phyloP scores from a whole-genome alignment of 2,113 vertebrate genomes.

The Oreocharis arfaki region DNA sequence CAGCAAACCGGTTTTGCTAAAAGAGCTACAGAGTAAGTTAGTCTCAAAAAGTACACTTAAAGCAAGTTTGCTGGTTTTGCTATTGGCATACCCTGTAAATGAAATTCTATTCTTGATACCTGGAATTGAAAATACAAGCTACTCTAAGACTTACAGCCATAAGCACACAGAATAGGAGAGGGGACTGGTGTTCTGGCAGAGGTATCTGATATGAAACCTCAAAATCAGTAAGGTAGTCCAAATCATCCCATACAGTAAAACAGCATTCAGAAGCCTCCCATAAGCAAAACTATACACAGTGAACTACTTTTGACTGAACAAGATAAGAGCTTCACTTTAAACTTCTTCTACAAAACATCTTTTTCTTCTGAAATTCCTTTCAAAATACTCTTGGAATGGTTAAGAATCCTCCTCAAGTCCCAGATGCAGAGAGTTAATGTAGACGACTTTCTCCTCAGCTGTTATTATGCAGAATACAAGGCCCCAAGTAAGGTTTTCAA shows the following conservation, averaged over 20 bases:
- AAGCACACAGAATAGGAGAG: neutral
- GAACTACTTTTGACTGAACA: neutral
- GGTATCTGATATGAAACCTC: neutral
- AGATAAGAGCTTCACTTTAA: neutral
- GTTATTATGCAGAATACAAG: neutral
- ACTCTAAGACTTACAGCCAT: neutral
- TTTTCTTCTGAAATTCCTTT: neutral
- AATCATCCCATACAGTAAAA: neutral
- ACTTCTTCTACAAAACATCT: neutral
- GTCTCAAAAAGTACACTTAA: neutral
- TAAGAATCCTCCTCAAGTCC: neutral
- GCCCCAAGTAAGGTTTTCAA: neutral
- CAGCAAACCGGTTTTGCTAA: rapidly evolving
- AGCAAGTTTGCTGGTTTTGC: neutral
- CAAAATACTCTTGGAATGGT: neutral
- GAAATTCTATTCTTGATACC: neutral
- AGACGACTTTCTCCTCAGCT: neutral
- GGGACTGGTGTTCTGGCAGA: neutral
- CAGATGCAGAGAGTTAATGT: neutral
- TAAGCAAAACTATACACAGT: neutral
- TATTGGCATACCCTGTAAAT: neutral
- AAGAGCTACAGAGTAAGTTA: neutral
- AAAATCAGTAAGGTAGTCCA: neutral
- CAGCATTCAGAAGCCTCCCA: neutral
- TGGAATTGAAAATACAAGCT: neutral